Evolutionary conservation across 2,113 vertebrate species (phyloP), one percentile per base, ranked within the genome.

Genomic region (Bambusicola thoracicus): DNA sequence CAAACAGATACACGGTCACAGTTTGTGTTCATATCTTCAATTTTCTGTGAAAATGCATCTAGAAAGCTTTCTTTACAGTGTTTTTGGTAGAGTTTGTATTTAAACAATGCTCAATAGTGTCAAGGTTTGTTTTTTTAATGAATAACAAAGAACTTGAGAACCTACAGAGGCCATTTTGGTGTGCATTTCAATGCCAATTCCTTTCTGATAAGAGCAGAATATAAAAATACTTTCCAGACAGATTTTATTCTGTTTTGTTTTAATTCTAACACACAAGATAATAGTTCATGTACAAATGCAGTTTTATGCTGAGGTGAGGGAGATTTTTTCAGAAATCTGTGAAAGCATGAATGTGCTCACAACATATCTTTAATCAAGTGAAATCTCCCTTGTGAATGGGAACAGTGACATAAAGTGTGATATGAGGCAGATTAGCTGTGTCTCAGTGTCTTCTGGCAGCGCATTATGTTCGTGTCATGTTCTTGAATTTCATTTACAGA

Each of bases 401-500:
- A 90, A 65, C 34, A 74, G 80, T 94, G 94, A 96, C 96, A 93
- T 8, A 53, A 94, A 83, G 18, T 86, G 78, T 89, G 95, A 96
- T 89, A 92, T 43, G 65, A 92, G 73, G 72, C 68, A 86, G 80
- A 90, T 80, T 59, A 70, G 76, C 38, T 79, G 46, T 3, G 1
- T 89, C 81, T 95, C 29, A 0, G 58, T 95, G 92, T 96, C 61
- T 93, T 89, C 79, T 93, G 89, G 90, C 88, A 95, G 87, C 73
- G 46, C 90, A 96, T 96, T 94, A 81, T 96, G 96, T 93, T 97
- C 91, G 61, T 86, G 92, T 97, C 94, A 91, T 96, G 92, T 96
- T 96, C 92, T 77, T 88, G 93, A 96, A 96, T 97, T 97, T 96
- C 92, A 79, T 95, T 97, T 97, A 93, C 89, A 97, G 97, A 98